These are phyloP conservation scores for Microplitis deprimator DNA, from an alignment of 2,888 invertebrate species.

Conservation along the genomic window DNA sequence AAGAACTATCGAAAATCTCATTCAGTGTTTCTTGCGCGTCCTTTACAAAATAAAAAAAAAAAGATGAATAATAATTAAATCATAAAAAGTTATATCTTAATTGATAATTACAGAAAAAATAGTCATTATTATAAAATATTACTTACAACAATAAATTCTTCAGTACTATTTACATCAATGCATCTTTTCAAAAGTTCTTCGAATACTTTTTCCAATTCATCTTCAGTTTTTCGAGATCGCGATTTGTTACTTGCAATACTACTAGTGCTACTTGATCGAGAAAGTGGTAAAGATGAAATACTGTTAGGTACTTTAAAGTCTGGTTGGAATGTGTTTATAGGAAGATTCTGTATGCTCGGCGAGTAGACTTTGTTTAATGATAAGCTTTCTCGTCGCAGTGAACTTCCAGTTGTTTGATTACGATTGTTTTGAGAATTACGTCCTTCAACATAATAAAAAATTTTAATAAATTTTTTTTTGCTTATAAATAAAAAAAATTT, in stretches of 20 bases:
- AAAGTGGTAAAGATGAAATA: background rate
- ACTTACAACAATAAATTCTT: background rate
- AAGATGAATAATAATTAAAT: no score
- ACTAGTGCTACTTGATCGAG: conserved; percentile 12
- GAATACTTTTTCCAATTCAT: conserved; percentile 1
- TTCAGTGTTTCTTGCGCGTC: background rate
- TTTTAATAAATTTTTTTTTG: no score
- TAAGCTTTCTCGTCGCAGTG: background rate
- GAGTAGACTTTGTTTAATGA: background rate
- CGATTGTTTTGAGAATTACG: conserved; percentile 74
- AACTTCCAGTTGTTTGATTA: conserved; percentile 69
- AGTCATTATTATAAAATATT: no score
- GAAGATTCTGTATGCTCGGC: background rate
- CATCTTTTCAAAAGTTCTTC: background rate
- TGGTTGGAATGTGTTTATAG: background rate
- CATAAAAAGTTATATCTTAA: no score
- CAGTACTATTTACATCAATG: background rate
- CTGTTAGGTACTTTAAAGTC: background rate
- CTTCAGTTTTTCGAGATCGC: conserved; percentile 37
- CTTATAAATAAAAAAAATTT: no score
- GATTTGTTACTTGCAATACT: conserved; percentile 61
- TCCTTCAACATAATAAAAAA: no score
- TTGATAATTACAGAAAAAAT: no score
- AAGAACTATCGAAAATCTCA: background rate
- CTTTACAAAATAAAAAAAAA: background rate